Percentiles rank a stretch among this genome's conserved stretches.
phyloP scores from a whole-genome alignment of 2,888 invertebrate genomes.

The Nineta flava region DNA sequence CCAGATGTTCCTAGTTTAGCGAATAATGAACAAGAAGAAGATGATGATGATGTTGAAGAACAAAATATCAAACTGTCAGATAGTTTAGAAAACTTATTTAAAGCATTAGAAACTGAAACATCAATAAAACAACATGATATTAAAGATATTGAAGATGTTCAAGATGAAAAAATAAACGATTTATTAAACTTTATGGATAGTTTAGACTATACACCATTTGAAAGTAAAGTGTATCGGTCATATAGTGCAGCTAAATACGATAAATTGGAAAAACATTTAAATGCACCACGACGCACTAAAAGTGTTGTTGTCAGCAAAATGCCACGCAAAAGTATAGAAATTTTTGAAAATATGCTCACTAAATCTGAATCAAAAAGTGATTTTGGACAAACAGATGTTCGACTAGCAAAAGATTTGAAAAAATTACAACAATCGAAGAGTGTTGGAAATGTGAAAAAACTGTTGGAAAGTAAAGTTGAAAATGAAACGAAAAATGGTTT shows the following conservation, averaged over 20 bases:
- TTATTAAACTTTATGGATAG: conserved; percentile 27
- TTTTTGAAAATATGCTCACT: conserved; percentile 23
- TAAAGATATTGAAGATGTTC: conserved; percentile 11
- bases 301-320: conserved; percentile 23
- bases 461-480: too few species aligned
- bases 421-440: too few species aligned
- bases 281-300: conserved; percentile 20
- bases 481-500: too few species aligned
- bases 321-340: conserved; percentile 24
- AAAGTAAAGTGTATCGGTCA: conserved; percentile 21
- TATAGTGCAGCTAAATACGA: conserved; percentile 26
- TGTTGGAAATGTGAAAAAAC: too few species aligned
- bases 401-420: not conserved
- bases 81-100: conserved; percentile 28
- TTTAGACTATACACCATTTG: conserved; percentile 23
- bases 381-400: not conserved
- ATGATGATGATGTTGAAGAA: conserved; percentile 12
- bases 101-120: conserved; percentile 25
- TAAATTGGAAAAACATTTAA: conserved; percentile 23
- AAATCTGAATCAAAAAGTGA: conserved; percentile 1
- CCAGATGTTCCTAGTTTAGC: conserved; percentile 17
- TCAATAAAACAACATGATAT: conserved; percentile 10
- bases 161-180: conserved; percentile 26
- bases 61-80: conserved; percentile 20
- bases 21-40: conserved; percentile 8